Conservation (phyloP, 2,797 vertebrate species). For the Cyclopterus lumpus region DNA sequence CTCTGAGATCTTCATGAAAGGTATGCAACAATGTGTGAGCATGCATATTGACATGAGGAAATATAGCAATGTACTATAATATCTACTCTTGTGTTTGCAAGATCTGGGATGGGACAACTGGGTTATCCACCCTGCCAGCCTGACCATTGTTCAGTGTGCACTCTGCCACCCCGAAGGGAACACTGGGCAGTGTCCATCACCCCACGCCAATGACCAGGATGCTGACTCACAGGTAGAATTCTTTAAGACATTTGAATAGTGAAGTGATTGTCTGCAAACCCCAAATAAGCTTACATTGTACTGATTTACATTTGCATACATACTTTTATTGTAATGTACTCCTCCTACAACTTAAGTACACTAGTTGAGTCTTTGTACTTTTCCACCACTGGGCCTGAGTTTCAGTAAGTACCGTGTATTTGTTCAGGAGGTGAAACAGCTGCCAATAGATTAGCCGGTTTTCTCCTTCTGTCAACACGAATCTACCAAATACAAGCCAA, state of each 20-base stretch:
- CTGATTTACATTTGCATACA: background rate
- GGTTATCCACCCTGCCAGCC: conserved; percentile 80
- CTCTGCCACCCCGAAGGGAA: conserved; percentile 54
- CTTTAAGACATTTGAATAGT: background rate
- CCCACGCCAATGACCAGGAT: conserved; percentile 20
- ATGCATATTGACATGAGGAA: background rate
- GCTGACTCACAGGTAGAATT: conserved; percentile 65
- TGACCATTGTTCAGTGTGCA: conserved; percentile 75
- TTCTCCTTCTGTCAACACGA: conserved; percentile 33
- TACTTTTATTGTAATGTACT: background rate
- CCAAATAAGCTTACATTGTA: background rate
- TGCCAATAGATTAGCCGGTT: conserved; percentile 33
- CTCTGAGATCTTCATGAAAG: conserved; percentile 79
- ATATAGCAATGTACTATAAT: background rate
- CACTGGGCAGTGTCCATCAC: conserved; percentile 44
- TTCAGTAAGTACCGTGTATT: background rate
- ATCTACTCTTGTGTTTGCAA: conserved; percentile 37
- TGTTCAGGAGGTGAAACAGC: conserved; percentile 26
- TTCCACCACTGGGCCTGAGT: no score
- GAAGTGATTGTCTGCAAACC: background rate
- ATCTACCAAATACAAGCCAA: conserved; percentile 9
- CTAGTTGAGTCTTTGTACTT: background rate
- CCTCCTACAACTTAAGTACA: background rate
- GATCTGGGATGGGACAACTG: conserved; percentile 85
- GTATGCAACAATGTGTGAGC: conserved; percentile 46